Base-by-base conservation (phyloP, 2,888 invertebrate genomes). In the Cantharis rufa region DNA sequence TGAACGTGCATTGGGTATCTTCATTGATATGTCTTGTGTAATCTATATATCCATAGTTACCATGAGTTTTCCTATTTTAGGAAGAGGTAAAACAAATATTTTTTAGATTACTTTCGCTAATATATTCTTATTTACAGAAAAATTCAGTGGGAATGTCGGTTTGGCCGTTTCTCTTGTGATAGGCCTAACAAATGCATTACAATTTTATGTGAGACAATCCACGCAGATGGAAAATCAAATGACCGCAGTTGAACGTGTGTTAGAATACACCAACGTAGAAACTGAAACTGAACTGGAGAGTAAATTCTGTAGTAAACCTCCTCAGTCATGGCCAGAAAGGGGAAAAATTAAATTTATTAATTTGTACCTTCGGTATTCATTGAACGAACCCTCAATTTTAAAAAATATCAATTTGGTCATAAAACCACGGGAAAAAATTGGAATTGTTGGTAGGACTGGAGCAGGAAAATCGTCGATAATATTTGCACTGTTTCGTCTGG, bases 191-290 rank as follows among this genome's bases (percentile, higher is more conserved):
- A 86, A 86, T 21, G 93, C 93, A 92, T 92, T 94, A 87, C 94
- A 94, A 85, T 98, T 96, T 96, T 96, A 96, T 27, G 96, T 98
- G 93, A 81, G 85, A n/a, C 86, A 86, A 78, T 87, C 87, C 79
- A 86, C 86, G 18, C 86, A 87, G 77, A 72, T 88, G 32, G 88
- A 88, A 93, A 96, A 95, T 85, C 94, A 93, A 81, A 95, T 96
- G 95, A 96, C 95, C 3, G 94, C 95, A 7, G 97, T 98, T 0
- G 98, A 98, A 88, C 91, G 97, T 86, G 91, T 94, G 1, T 80
- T 86, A 9, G 87, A 88, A 79, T 87, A 87, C 73, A 28, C 28
- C 3, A 86, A 82, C 27, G 75, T 82, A 3, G 85, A 96, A 95
- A 18, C 92, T 91, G 79, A 91, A 92, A 89, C 94, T 94, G 77